These are phyloP conservation scores for Drosophila sturtevanti DNA, from an alignment of 1,140 invertebrate genomes.

Conservation along the genomic window DNA sequence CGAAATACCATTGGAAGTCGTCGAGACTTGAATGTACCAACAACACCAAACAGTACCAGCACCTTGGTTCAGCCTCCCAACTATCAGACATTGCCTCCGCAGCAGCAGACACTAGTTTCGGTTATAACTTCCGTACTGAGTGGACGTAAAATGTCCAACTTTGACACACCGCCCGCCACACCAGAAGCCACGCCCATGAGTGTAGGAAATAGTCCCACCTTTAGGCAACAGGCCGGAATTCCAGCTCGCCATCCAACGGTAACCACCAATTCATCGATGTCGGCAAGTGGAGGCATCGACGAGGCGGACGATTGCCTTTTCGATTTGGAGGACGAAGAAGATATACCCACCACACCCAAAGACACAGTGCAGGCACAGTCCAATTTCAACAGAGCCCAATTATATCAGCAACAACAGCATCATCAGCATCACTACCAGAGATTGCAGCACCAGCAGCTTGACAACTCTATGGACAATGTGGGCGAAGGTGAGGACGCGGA, in stretches of 20 bases:
- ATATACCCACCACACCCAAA: neutral
- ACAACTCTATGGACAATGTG: constrained; percentile 65
- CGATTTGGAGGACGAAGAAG: constrained; percentile 77
- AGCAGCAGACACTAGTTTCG: constrained; percentile 24
- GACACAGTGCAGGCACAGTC: constrained; percentile 28
- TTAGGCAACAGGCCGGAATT: constrained; percentile 61
- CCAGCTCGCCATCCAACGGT: constrained; percentile 16
- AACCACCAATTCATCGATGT: neutral
- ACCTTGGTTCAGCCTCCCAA: constrained; percentile 53
- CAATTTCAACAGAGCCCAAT: constrained; percentile 14
- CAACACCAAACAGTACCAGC: constrained; percentile 71
- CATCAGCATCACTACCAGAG: constrained; percentile 44
- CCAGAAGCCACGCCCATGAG: constrained; percentile 82
- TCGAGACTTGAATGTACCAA: constrained; percentile 58
- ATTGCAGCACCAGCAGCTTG: constrained; percentile 42
- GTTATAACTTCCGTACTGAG: constrained; percentile 35
- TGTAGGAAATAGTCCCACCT: constrained; percentile 81
- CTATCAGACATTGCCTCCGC: constrained; percentile 48
- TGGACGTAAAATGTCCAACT: constrained; percentile 71
- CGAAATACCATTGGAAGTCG: constrained; percentile 78
- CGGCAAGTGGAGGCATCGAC: constrained; percentile 17
- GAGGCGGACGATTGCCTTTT: constrained; percentile 74
- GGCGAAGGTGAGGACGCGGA: constrained; percentile 64
- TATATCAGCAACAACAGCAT: constrained; percentile 26
- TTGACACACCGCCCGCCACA: constrained; percentile 81